phyloP scores from a whole-genome alignment of 2,888 invertebrate species.

The Pasiphila rectangulata region DNA sequence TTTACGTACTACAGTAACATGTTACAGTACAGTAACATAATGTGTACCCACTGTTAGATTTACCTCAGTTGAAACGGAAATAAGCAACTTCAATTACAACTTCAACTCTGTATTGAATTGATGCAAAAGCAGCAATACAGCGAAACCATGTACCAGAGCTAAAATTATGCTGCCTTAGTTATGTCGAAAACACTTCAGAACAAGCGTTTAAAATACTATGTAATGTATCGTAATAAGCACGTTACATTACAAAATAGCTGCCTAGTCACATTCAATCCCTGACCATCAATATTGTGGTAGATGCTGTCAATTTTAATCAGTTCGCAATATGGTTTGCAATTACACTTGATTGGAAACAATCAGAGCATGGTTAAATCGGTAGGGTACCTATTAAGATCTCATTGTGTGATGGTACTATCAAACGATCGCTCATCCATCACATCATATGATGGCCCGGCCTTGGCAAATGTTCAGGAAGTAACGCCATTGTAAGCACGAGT shows the following conservation, averaged over 20 bases:
- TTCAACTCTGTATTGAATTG: too few species aligned
- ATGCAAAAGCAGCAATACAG: too few species aligned
- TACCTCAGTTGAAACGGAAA: too few species aligned
- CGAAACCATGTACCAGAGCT: too few species aligned
- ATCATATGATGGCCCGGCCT: not conserved
- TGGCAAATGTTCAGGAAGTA: not conserved
- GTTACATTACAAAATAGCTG: not conserved
- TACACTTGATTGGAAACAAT: slow-evolving; percentile 2
- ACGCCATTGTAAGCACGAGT: too few species aligned
- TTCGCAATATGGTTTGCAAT: not conserved
- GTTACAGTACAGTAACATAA: too few species aligned
- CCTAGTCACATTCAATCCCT: not conserved
- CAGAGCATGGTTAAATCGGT: not conserved
- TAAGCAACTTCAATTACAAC: too few species aligned
- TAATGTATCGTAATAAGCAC: not conserved
- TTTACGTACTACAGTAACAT: too few species aligned
- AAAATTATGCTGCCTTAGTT: too few species aligned
- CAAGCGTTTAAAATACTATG: not conserved
- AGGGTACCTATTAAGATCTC: not conserved
- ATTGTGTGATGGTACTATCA: not conserved
- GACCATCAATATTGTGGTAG: not conserved
- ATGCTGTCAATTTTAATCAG: not conserved
- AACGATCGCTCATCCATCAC: not conserved
- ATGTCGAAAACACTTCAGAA: too few species aligned
- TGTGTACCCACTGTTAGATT: too few species aligned